Evolutionary conservation across 2,113 vertebrate species (phyloP).

Genomic region (Gavialis gangeticus): DNA sequence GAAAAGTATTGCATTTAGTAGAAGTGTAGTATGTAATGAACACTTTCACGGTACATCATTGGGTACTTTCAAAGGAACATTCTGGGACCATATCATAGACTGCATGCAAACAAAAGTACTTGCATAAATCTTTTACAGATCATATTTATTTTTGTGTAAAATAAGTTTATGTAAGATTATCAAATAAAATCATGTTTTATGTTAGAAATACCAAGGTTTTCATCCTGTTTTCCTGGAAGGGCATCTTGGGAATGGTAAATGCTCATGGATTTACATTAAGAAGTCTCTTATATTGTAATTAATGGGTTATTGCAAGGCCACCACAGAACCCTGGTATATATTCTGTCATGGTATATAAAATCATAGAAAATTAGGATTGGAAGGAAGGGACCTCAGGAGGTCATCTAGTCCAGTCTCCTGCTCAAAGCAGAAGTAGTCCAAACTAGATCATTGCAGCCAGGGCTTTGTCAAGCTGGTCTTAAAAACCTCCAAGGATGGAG

Average conservation of each 20-base stretch:
- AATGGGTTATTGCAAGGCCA: slow-evolving; percentile 2
- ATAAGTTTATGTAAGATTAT: neutral
- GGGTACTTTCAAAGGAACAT: neutral
- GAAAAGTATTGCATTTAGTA: neutral
- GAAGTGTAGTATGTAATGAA: neutral
- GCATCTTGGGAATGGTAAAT: slow-evolving; percentile 32
- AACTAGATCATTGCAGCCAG: too few relatives aligned
- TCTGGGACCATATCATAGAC: neutral
- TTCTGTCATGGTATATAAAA: neutral
- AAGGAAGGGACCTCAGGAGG: too few relatives aligned
- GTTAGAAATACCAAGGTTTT: slow-evolving; percentile 32
- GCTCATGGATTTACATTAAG: slow-evolving; percentile 22
- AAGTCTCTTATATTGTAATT: slow-evolving; percentile 63
- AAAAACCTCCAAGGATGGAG: too few relatives aligned
- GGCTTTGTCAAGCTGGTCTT: too few relatives aligned
- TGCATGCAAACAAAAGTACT: neutral
- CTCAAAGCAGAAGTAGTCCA: too few relatives aligned
- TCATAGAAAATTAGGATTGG: too few relatives aligned
- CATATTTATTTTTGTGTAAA: too few relatives aligned
- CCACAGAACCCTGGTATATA: neutral
- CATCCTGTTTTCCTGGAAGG: slow-evolving; percentile 3
- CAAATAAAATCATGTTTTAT: neutral
- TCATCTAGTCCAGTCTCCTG: too few relatives aligned
- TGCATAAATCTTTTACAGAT: too few relatives aligned
- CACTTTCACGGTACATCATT: neutral